Evolutionary conservation across 2,888 invertebrate genomes (phyloP).

Genomic region (Leptinotarsa haldemani): DNA sequence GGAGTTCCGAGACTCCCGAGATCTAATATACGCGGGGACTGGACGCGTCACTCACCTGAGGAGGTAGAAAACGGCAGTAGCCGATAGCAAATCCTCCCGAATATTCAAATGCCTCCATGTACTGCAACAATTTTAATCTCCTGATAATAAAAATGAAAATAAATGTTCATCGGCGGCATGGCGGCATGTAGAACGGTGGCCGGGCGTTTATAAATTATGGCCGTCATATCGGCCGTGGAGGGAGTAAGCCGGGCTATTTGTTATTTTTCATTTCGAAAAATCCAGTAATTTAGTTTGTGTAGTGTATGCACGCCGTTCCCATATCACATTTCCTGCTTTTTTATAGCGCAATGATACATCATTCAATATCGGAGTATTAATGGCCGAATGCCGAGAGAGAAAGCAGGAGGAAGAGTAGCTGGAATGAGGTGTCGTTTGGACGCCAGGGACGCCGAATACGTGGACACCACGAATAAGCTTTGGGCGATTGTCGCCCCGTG

Average conservation of each 20-base stretch:
- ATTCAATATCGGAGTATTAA: conserved; percentile 65
- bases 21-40: background rate
- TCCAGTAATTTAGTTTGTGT: conserved; percentile 68
- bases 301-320: conserved; percentile 64
- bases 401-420: conserved; percentile 42
- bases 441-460: conserved; percentile 32
- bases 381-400: conserved; percentile 45
- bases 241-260: conserved; percentile 67
- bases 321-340: conserved; percentile 68
- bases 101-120: conserved; percentile 64
- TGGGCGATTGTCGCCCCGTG: background rate
- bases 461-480: conserved; percentile 13
- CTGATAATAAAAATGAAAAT: conserved; percentile 68
- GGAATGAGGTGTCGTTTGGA: conserved; percentile 47
- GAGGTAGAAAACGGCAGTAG: conserved; percentile 46
- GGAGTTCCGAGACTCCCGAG: background rate
- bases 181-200: conserved; percentile 59
- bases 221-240: conserved; percentile 65
- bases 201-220: conserved; percentile 64
- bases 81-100: conserved; percentile 59
- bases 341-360: conserved; percentile 68
- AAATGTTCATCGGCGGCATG: conserved; percentile 65
- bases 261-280: conserved; percentile 68
- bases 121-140: conserved; percentile 68
- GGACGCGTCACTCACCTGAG: conserved; percentile 53